Base-by-base conservation (phyloP, 2,113 vertebrate genomes). In the Corvus moneduloides region DNA sequence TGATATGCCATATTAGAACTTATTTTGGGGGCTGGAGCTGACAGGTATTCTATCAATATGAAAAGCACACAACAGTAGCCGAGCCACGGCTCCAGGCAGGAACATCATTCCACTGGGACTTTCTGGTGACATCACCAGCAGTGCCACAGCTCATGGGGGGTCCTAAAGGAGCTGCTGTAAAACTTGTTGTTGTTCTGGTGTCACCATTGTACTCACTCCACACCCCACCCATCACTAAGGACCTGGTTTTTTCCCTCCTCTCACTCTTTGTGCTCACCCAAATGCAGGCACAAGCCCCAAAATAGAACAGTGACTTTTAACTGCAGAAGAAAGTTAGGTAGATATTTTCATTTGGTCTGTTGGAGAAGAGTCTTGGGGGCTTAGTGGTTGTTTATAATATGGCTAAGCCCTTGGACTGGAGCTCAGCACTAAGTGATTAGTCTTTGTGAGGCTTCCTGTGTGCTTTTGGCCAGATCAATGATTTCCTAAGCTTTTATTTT, bases 1-100 rank as follows among this genome's bases (percentile, higher is more conserved):
- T 95, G 85, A 91, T 93, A 87, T 67, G 75, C 74, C 84, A 69
- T 62, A 93, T 84, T 84, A 92, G 59, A 76, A 68, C 73, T 83
- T 91, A 78, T 80, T 95, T 93, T 44, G 72, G 78, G n/a, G 75
- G 76, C 61, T 90, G 79, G 62, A 89, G 66, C 71, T 95, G 95
- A 93, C 85, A 94, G 80, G 69, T 89, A 79, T 93, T 86, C 72
- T 72, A 41, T 75, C 88, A 95, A 71, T 32, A 84, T 8, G 68
- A 95, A 67, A 85, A 74, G 72, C 35, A 75, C 24, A 28, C 46
- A 88, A 41, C 48, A 54, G 83, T 61, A 92, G 84, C 58, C 0
- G 0, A 55, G 83, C 83, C 32, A 1, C 0, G 3, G 46, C 37
- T 84, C 12, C 26, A 26, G 62, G 64, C 13, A n/a, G 23, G 62